phyloP scores from a whole-genome alignment of 2,888 invertebrate species.

The Polyommatus icarus region DNA sequence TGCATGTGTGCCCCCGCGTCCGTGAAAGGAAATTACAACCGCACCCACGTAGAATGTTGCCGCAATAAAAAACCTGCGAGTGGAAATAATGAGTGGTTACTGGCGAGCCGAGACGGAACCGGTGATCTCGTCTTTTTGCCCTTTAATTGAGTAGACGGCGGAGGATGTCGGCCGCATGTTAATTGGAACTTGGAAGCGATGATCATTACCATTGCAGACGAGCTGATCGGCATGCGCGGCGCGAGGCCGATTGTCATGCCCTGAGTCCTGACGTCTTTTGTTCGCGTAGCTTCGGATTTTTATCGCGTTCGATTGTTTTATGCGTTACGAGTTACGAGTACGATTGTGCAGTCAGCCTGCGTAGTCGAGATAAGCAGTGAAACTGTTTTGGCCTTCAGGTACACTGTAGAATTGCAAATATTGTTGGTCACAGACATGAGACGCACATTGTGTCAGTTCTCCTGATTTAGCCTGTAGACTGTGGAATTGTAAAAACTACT shows the following conservation, averaged over 20 bases:
- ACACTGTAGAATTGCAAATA: neutral
- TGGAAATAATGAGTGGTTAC: conserved; percentile 80
- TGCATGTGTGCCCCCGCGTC: conserved; percentile 81
- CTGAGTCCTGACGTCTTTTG: conserved; percentile 31
- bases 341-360: neutral
- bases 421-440: no score
- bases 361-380: neutral
- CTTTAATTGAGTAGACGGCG: conserved; percentile 73
- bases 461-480: neutral
- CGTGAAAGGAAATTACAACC: conserved; percentile 81
- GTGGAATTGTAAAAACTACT: neutral
- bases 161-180: conserved; percentile 45
- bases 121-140: conserved; percentile 66
- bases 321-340: neutral
- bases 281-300: conserved; percentile 6
- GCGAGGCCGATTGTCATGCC: neutral
- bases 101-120: conserved; percentile 67
- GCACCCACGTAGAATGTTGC: conserved; percentile 81
- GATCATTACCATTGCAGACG: neutral
- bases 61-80: conserved; percentile 80
- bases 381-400: neutral
- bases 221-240: neutral
- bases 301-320: neutral
- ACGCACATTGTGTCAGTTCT: no score
- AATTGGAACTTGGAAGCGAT: neutral